A percentile compares a stretch with the other conserved stretches of the same genome.
Conservation (phyloP, 2,888 invertebrate species). For the Drosophila leonis region DNA sequence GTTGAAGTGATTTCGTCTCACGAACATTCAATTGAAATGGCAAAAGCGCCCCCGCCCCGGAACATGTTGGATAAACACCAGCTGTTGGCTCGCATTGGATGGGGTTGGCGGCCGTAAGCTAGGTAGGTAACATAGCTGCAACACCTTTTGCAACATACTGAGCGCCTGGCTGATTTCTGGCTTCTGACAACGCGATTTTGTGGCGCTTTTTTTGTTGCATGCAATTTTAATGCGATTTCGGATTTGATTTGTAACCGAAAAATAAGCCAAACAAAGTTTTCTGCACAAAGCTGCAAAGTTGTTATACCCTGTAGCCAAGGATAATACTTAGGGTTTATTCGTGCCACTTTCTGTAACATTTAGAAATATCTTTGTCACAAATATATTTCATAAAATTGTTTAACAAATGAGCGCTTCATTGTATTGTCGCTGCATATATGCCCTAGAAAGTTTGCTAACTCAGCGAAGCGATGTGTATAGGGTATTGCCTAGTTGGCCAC, state of each 20-base stretch:
- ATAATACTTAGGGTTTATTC: background rate
- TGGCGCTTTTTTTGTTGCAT: constrained; percentile 51
- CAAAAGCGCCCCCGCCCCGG: constrained; percentile 12
- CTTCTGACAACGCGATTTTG: constrained; percentile 27
- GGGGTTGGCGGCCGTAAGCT: background rate
- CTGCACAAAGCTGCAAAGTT: constrained; percentile 49
- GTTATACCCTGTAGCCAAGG: constrained; percentile 6
- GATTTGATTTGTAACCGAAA: constrained; percentile 80
- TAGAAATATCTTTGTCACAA: background rate
- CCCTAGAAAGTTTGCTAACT: background rate
- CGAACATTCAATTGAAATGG: constrained; percentile 76
- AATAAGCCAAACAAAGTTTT: constrained; percentile 75
- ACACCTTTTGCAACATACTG: constrained; percentile 20
- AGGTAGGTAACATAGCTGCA: background rate
- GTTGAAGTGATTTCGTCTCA: constrained; percentile 81
- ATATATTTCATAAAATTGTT: background rate
- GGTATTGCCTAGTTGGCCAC: background rate
- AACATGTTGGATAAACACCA: constrained; percentile 38
- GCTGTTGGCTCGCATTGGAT: background rate
- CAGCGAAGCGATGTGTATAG: background rate
- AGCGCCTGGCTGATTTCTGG: constrained; percentile 5
- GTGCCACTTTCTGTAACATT: background rate
- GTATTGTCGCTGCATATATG: background rate
- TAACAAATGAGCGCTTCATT: background rate
- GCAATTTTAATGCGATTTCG: constrained; percentile 80